phyloP scores from a whole-genome alignment of 2,797 vertebrate genomes.

The Buceros bicornis region DNA sequence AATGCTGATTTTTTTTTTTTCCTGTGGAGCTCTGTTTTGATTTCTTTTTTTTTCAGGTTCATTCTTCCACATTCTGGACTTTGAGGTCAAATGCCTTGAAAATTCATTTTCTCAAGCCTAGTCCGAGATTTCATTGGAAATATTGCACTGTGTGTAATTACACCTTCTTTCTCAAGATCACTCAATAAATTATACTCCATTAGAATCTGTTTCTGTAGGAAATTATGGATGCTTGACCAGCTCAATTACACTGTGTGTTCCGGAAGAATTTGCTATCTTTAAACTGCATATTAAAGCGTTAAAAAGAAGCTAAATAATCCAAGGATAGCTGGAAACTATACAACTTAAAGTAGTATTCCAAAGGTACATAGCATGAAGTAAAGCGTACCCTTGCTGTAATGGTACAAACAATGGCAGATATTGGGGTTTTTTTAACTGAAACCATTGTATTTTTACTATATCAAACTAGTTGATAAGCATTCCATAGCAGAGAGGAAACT shows the following conservation, averaged over 20 bases:
- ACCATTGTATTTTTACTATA: background rate
- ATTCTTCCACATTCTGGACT: conserved; percentile 17
- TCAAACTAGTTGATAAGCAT: background rate
- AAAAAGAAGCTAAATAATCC: background rate
- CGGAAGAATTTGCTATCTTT: conserved; percentile 22
- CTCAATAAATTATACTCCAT: background rate
- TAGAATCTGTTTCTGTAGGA: conserved; percentile 19
- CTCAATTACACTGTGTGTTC: conserved; percentile 1
- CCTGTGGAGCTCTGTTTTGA: background rate
- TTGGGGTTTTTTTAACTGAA: background rate
- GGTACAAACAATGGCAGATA: background rate
- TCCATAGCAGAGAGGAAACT: background rate
- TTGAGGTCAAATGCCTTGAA: background rate
- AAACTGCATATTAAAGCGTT: conserved; percentile 1
- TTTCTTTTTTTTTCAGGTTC: conserved; percentile 36
- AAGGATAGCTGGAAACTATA: background rate
- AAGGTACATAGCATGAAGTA: background rate
- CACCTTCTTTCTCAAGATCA: background rate
- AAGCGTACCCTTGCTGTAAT: background rate
- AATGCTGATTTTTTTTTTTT: background rate
- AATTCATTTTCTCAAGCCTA: conserved; percentile 39
- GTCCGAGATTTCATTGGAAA: conserved; percentile 25
- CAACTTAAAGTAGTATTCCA: background rate
- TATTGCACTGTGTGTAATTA: conserved; percentile 18
- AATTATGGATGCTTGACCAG: conserved; percentile 20